These are phyloP conservation scores for Argya squamiceps DNA, from an alignment of 2,797 vertebrate genomes.

Conservation along the genomic window DNA sequence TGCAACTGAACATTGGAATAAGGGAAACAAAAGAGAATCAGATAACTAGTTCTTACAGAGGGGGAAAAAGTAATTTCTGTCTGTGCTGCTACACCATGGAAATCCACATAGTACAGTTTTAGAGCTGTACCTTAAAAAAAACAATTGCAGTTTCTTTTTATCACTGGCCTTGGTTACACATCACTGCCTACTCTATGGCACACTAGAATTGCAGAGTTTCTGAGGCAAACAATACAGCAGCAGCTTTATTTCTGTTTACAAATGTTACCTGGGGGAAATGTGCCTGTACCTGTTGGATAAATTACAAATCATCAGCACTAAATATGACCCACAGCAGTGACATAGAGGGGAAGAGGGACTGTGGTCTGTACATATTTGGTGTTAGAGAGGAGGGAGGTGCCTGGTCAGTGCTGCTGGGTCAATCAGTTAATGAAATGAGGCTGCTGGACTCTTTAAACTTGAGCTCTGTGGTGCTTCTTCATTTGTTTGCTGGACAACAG, in stretches of 20 bases:
- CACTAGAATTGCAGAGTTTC: slow-evolving; percentile 50
- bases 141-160: slow-evolving; percentile 64
- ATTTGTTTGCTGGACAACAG: neutral
- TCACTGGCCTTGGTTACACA: slow-evolving; percentile 55
- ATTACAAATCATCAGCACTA: slow-evolving; percentile 63
- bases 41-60: slow-evolving; percentile 43
- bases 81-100: neutral
- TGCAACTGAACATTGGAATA: slow-evolving; percentile 68
- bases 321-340: slow-evolving; percentile 45
- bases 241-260: slow-evolving; percentile 70
- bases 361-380: neutral
- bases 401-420: neutral
- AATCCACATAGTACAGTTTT: slow-evolving; percentile 55
- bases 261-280: slow-evolving; percentile 68
- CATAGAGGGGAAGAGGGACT: neutral
- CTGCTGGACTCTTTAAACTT: neutral
- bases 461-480: neutral
- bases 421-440: neutral
- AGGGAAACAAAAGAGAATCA: slow-evolving; percentile 72
- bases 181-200: slow-evolving; percentile 25
- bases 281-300: slow-evolving; percentile 60
- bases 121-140: slow-evolving; percentile 33
- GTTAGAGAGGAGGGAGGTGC: neutral
- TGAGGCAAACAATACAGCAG: slow-evolving; percentile 54
- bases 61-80: slow-evolving; percentile 40